Conservation (phyloP, 2,888 invertebrate genomes). For the Campoletis raptor region DNA sequence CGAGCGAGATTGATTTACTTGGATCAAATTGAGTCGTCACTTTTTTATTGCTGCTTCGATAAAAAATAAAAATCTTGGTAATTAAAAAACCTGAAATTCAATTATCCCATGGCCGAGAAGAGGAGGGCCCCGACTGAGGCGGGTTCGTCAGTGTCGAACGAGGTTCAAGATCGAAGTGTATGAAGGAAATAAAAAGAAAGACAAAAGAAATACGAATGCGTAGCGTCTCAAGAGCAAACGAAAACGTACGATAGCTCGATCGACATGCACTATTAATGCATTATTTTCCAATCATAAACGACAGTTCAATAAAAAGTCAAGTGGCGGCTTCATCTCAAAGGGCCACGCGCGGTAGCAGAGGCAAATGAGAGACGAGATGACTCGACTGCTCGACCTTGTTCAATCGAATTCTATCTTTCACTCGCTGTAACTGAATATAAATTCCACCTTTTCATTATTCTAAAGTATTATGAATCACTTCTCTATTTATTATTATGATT, state of each 20-base stretch:
- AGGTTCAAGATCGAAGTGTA: conserved; percentile 44
- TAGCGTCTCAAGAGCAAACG: conserved; percentile 54
- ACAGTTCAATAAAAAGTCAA: conserved; percentile 83
- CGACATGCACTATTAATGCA: conserved; percentile 80
- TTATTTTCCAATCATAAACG: conserved; percentile 84
- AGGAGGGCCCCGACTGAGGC: conserved; percentile 55
- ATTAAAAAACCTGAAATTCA: conserved; percentile 66
- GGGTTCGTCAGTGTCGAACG: conserved; percentile 55
- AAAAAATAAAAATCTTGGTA: conserved; percentile 54
- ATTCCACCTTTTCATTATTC: conserved; percentile 51
- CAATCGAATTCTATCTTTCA: conserved; percentile 69
- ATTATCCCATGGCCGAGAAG: conserved; percentile 62
- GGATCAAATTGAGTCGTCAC: conserved; percentile 66
- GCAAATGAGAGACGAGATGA: conserved; percentile 78
- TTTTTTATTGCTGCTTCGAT: conserved; percentile 32
- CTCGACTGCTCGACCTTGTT: conserved; percentile 81
- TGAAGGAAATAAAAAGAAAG: conserved; percentile 2
- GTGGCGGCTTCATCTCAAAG: conserved; percentile 83
- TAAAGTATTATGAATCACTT: conserved; percentile 26
- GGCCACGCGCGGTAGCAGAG: conserved; percentile 58
- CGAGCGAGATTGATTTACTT: conserved; percentile 53
- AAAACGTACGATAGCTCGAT: conserved; percentile 70
- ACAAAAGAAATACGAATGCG: neutral
- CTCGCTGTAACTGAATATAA: conserved; percentile 49
- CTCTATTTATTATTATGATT: neutral